Evolutionary conservation across 2,113 vertebrate species (phyloP).

Genomic region (Lathamus discolor): DNA sequence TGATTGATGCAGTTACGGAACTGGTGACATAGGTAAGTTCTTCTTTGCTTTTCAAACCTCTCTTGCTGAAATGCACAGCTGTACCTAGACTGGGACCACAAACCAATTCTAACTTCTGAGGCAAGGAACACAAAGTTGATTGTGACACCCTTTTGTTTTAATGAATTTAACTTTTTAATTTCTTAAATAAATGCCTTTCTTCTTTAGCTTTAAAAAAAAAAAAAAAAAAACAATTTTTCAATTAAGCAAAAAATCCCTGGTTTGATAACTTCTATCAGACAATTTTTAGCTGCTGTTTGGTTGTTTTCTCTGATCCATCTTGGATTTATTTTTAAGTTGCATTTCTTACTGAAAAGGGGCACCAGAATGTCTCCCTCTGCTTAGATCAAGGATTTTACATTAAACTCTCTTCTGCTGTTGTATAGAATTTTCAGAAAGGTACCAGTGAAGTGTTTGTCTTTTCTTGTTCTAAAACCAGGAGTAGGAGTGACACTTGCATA

Average conservation of each 20-base stretch:
- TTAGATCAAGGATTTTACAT: constrained; percentile 27
- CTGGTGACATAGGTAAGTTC: constrained; percentile 1
- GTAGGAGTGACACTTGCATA: background rate
- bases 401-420: background rate
- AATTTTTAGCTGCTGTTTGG: background rate
- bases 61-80: background rate
- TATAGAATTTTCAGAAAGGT: background rate
- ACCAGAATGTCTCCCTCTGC: background rate
- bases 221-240: background rate
- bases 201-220: background rate
- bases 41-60: background rate
- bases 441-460: background rate
- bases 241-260: background rate
- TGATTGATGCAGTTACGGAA: constrained; percentile 12
- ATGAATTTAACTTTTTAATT: background rate
- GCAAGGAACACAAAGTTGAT: background rate
- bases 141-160: accelerated
- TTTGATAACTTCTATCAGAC: background rate
- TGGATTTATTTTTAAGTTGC: background rate
- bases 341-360: constrained; percentile 31
- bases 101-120: background rate
- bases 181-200: background rate
- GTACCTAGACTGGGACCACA: background rate
- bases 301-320: background rate
- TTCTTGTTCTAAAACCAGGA: constrained; percentile 21